phyloP scores from a whole-genome alignment of 1,140 invertebrate species.

The Octopus sinensis region DNA sequence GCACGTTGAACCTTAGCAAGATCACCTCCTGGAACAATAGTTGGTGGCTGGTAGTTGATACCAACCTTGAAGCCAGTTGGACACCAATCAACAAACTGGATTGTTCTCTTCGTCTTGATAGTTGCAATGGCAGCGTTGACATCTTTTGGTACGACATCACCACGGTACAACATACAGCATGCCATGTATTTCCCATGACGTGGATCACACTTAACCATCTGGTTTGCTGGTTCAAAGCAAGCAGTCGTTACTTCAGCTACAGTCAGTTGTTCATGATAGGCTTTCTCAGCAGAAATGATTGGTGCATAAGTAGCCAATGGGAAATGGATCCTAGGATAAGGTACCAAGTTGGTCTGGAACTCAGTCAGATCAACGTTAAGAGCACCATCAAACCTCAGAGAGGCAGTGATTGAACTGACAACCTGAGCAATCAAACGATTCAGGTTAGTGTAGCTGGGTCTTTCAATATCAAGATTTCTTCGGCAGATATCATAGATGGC shows the following conservation, averaged over 20 bases:
- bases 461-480: constrained; percentile 47
- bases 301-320: constrained; percentile 37
- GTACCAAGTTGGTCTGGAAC: too few relatives aligned
- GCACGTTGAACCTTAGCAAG: constrained; percentile 63
- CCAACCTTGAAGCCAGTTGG: constrained; percentile 68
- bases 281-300: constrained; percentile 36
- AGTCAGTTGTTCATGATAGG: constrained; percentile 42
- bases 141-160: constrained; percentile 56
- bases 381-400: too few relatives aligned
- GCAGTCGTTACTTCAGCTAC: constrained; percentile 80
- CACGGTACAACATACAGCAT: constrained; percentile 46
- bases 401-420: too few relatives aligned
- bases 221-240: constrained; percentile 80
- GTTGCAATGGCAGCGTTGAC: constrained; percentile 67
- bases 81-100: constrained; percentile 82
- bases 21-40: constrained; percentile 67
- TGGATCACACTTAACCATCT: constrained; percentile 88
- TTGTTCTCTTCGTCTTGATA: constrained; percentile 75
- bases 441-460: constrained; percentile 40
- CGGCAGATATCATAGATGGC: constrained; percentile 88
- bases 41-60: constrained; percentile 58
- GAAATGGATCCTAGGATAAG: constrained; percentile 40
- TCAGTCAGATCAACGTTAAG: too few relatives aligned
- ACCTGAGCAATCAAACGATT: too few relatives aligned
- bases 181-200: constrained; percentile 85